Percentiles rank a stretch among this genome's conserved stretches.
phyloP scores from a whole-genome alignment of 2,113 vertebrate genomes.

The Barbus barbus region DNA sequence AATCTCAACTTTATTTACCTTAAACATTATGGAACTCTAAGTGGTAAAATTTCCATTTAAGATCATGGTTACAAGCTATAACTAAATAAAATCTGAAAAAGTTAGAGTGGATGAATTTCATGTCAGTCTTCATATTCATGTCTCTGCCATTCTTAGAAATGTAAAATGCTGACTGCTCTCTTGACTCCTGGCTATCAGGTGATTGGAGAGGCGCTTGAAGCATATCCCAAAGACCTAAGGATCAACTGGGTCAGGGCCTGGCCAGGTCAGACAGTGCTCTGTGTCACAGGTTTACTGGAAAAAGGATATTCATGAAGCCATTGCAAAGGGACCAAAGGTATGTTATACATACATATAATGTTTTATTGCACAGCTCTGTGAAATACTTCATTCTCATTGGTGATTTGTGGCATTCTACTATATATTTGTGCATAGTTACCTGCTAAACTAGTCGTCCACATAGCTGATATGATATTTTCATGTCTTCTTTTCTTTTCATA shows the following conservation, averaged over 20 bases:
- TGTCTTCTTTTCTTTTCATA: not conserved
- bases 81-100: too few relatives aligned
- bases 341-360: not conserved
- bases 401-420: not conserved
- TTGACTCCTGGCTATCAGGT: slow-evolving; percentile 70
- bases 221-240: slow-evolving; percentile 75
- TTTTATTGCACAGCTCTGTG: not conserved
- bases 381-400: not conserved
- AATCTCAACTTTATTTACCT: not conserved
- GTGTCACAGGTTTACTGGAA: slow-evolving; percentile 91
- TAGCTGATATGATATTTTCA: not conserved
- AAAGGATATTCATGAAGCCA: slow-evolving; percentile 78
- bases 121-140: not conserved
- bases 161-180: not conserved
- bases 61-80: not conserved
- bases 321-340: slow-evolving; percentile 76
- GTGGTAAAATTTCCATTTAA: not conserved
- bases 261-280: slow-evolving; percentile 90
- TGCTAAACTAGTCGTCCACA: not conserved
- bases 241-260: slow-evolving; percentile 85
- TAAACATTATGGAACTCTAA: not conserved
- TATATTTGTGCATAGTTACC: not conserved
- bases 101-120: not conserved
- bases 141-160: not conserved
- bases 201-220: slow-evolving; percentile 77